Evolutionary conservation across 2,113 vertebrate genomes (phyloP).

Genomic region (Nematolebias whitei): DNA sequence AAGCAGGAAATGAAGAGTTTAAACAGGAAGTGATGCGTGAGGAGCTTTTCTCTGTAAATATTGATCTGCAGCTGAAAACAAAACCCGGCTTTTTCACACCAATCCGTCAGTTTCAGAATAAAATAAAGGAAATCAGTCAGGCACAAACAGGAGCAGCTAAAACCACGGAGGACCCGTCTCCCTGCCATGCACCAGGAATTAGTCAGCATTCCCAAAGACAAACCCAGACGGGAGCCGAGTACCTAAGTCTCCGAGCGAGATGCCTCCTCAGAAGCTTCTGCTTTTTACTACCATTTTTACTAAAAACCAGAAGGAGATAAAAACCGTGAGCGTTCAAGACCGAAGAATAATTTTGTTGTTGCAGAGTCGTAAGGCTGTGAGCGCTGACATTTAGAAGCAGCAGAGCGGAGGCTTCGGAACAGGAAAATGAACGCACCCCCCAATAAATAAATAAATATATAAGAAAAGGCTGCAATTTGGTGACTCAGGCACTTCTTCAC

Average conservation of each 20-base stretch:
- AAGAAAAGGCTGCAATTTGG: slow-evolving; percentile 62
- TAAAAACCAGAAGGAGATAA: slow-evolving; percentile 89
- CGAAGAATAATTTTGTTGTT: not conserved
- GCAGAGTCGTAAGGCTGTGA: not conserved
- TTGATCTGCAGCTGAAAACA: slow-evolving; percentile 19
- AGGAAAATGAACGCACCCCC: slow-evolving; percentile 58
- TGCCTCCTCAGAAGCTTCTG: slow-evolving; percentile 92
- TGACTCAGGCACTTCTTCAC: slow-evolving; percentile 63
- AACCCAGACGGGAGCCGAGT: slow-evolving; percentile 78
- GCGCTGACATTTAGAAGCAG: slow-evolving; percentile 56
- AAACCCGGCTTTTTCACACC: slow-evolving; percentile 1
- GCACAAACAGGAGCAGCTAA: too few relatives aligned
- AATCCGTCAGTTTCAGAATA: slow-evolving; percentile 17
- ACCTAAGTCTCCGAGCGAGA: slow-evolving; percentile 91
- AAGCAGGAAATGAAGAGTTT: too few relatives aligned
- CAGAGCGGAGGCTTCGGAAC: slow-evolving; percentile 33
- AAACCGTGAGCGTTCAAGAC: too few relatives aligned
- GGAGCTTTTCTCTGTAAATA: too few relatives aligned
- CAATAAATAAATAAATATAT: too few relatives aligned
- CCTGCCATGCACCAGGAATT: slow-evolving; percentile 93
- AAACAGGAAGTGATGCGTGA: too few relatives aligned
- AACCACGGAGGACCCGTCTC: too few relatives aligned
- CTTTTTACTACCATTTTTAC: slow-evolving; percentile 92
- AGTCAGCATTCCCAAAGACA: slow-evolving; percentile 91
- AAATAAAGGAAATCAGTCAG: slow-evolving; percentile 54